phyloP scores from a whole-genome alignment of 2,888 invertebrate species.

The Erpobdella octoculata region DNA sequence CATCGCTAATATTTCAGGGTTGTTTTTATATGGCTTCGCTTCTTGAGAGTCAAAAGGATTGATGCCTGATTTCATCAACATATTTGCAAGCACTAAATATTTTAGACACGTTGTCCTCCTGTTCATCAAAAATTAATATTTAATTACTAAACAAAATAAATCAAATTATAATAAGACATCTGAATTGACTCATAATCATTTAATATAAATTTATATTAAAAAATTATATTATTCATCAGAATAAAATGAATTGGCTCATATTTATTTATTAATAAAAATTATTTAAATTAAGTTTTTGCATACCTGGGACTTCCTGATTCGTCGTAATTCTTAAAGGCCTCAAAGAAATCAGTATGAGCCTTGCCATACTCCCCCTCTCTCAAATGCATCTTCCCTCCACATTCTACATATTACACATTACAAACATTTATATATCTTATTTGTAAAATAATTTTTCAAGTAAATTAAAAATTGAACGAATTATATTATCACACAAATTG shows the following conservation, averaged over 20 bases:
- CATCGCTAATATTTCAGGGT: slow-evolving; percentile 97
- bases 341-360: slow-evolving; percentile 98
- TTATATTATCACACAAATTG: neutral
- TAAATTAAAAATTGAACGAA: neutral
- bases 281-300: neutral
- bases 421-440: neutral
- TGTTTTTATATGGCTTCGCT: slow-evolving; percentile 98
- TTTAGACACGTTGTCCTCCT: slow-evolving; percentile 87
- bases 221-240: neutral
- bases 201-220: neutral
- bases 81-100: slow-evolving; percentile 93
- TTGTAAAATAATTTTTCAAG: no score
- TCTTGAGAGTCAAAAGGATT: slow-evolving; percentile 99
- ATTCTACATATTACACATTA: slow-evolving; percentile 61
- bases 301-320: slow-evolving; percentile 88
- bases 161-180: no score
- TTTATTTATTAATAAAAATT: neutral
- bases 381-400: slow-evolving; percentile 98
- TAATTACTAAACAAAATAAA: no score
- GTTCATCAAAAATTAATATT: no score
- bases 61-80: slow-evolving; percentile 98
- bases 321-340: slow-evolving; percentile 98
- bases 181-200: neutral
- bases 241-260: neutral
- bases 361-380: slow-evolving; percentile 96